phyloP scores from a whole-genome alignment of 2,888 invertebrate species.

The Noctua comes region DNA sequence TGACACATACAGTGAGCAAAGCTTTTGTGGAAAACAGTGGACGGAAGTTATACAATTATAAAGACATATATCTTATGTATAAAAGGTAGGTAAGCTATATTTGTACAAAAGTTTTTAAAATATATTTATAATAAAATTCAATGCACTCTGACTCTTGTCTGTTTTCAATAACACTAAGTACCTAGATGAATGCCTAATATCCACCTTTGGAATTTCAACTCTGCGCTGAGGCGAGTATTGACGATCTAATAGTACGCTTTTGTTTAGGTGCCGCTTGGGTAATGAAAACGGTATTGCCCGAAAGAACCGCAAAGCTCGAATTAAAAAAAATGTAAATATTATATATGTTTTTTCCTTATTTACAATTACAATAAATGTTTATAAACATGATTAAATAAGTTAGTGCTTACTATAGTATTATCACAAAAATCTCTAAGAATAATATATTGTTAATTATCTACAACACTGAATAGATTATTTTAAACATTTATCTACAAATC shows the following conservation, averaged over 20 bases:
- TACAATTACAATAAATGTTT: constrained; percentile 44
- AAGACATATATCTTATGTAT: constrained; percentile 22
- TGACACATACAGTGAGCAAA: constrained; percentile 61
- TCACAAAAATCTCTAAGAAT: constrained; percentile 62
- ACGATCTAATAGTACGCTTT: background rate
- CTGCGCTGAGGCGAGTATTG: background rate
- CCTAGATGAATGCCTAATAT: background rate
- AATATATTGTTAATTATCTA: constrained; percentile 40
- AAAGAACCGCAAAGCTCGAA: background rate
- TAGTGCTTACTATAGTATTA: constrained; percentile 58
- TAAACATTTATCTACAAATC: constrained; percentile 20
- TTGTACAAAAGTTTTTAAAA: constrained; percentile 13
- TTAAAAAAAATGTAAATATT: too few species aligned
- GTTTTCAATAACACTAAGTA: background rate
- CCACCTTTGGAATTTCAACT: background rate
- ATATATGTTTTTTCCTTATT: constrained; percentile 31
- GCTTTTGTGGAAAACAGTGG: constrained; percentile 40
- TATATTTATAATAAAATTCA: background rate
- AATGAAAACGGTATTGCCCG: background rate
- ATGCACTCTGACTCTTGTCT: background rate
- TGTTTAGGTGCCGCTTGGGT: background rate
- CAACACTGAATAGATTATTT: constrained; percentile 32
- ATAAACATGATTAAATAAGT: constrained; percentile 58
- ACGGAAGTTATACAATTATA: constrained; percentile 48
- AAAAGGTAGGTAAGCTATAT: background rate